A percentile compares a stretch with the other conserved stretches of the same genome.
phyloP scores from a whole-genome alignment of 2,113 vertebrate species.

The Circaetus gallicus region DNA sequence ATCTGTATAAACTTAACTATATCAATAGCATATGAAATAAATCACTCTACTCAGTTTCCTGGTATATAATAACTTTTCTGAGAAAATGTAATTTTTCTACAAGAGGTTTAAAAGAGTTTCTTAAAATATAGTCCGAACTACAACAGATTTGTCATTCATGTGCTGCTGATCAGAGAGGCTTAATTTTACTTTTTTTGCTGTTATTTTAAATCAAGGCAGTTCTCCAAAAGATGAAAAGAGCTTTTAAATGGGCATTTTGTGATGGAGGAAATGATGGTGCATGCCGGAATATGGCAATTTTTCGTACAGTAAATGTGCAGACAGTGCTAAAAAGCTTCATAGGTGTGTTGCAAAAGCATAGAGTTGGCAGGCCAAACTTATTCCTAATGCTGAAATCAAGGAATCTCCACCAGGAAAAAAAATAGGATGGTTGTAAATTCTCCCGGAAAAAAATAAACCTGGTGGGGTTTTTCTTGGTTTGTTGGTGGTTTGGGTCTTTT shows the following conservation, averaged over 20 bases:
- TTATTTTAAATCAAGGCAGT: conserved; percentile 65
- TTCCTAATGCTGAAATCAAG: background rate
- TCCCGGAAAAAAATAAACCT: background rate
- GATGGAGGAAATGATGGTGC: background rate
- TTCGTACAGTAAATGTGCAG: background rate
- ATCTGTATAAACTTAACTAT: conserved; percentile 33
- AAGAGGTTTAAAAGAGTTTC: conserved; percentile 47
- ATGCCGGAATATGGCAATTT: conserved; percentile 3
- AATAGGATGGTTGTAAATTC: fast-evolving
- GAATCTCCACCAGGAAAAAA: background rate
- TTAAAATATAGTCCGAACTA: conserved; percentile 50
- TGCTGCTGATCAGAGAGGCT: conserved; percentile 13
- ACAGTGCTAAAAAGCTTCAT: background rate
- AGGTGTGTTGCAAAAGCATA: background rate
- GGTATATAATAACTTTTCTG: conserved; percentile 39
- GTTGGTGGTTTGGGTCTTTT: background rate
- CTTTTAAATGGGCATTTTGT: conserved; percentile 48
- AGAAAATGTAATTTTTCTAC: conserved; percentile 45
- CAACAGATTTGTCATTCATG: conserved; percentile 60
- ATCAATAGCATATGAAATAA: conserved; percentile 41
- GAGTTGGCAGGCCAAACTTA: background rate
- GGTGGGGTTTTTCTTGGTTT: no score
- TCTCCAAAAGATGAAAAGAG: conserved; percentile 53
- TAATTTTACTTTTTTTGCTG: conserved; percentile 49
- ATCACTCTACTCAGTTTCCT: conserved; percentile 29